Evolutionary conservation across 2,113 vertebrate genomes (phyloP).

Genomic region (Collichthys lucidus): DNA sequence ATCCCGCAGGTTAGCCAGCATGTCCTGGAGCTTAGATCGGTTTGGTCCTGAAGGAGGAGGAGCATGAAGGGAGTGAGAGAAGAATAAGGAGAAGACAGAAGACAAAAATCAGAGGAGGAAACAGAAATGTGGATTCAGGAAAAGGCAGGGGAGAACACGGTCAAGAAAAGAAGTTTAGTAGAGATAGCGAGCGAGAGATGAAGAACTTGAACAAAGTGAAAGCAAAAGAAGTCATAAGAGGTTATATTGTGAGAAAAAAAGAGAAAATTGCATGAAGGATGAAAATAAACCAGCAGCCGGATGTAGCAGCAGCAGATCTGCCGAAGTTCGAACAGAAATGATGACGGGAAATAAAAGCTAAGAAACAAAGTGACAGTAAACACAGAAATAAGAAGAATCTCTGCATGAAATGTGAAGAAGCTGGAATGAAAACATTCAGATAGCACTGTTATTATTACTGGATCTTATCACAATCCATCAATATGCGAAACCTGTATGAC

Average conservation of each 20-base stretch:
- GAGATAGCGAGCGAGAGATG: neutral
- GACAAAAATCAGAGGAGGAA: neutral
- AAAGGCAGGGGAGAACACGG: neutral
- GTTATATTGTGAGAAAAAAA: neutral
- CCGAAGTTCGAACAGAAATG: neutral
- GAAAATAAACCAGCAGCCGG: neutral
- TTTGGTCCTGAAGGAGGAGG: constrained; percentile 72
- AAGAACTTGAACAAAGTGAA: neutral
- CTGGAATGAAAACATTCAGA: neutral
- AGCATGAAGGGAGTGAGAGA: neutral
- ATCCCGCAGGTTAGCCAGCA: constrained; percentile 96
- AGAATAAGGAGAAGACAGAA: neutral
- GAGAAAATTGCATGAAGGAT: neutral
- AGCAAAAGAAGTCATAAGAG: neutral
- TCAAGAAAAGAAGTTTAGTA: neutral
- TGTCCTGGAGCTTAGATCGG: constrained; percentile 97
- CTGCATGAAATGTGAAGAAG: neutral
- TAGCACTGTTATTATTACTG: neutral
- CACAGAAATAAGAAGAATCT: neutral
- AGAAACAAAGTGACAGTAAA: neutral
- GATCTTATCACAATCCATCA: neutral
- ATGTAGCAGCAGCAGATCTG: constrained; percentile 11
- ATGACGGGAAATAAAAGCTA: neutral
- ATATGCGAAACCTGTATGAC: neutral
- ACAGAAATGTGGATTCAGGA: neutral